Base-by-base conservation (phyloP, 2,888 invertebrate species). In the Megalurothrips usitatus region DNA sequence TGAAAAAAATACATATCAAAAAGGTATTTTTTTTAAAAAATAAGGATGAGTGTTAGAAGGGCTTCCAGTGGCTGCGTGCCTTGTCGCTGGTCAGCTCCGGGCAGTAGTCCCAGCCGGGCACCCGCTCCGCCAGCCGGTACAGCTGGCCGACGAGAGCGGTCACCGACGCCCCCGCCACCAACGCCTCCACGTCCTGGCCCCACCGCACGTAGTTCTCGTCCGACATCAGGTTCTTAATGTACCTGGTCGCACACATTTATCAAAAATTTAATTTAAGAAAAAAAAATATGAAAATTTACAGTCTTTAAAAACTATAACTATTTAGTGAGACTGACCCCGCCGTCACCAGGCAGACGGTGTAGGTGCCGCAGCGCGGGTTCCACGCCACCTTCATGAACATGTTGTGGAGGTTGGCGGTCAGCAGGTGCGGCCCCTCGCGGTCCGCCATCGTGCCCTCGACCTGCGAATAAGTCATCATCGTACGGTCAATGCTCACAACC, bases 201-300 rank as follows among this genome's bases (percentile, higher is more conserved):
- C 68, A 75, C 26, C 68, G 68, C 26, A 75, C 68, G 68, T 75
- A 75, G 68, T 75, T 75, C 68, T 75, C 68, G 68, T 75, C 68
- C 23, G 68, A 9, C 68, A 75, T 75, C 26, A 75, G 68, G 68
- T 75, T 75, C 68, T 75, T 75, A 1, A 75, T 26, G 68, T 75
- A 75, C 23, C 68, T 75, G 68, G 52, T 2, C 14, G 9, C 52
- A 43, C 34, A 43, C 34, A 6, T 43, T 43, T n/a, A n/a, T 43
- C 34, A 43, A 43, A 43, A 43, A 43, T 43, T 43, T 43, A 43
- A 43, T 43, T 43, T 43, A 4, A 6, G 34, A 43, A 43, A 43
- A 43, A 43, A 43, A 43, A 43, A 43, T 6, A 43, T 2, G 34
- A 52, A 52, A 17, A 11, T 49, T 49, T 49, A 49, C 49, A 11